phyloP scores from a whole-genome alignment of 2,888 invertebrate genomes.

The Eupithecia insigniata region DNA sequence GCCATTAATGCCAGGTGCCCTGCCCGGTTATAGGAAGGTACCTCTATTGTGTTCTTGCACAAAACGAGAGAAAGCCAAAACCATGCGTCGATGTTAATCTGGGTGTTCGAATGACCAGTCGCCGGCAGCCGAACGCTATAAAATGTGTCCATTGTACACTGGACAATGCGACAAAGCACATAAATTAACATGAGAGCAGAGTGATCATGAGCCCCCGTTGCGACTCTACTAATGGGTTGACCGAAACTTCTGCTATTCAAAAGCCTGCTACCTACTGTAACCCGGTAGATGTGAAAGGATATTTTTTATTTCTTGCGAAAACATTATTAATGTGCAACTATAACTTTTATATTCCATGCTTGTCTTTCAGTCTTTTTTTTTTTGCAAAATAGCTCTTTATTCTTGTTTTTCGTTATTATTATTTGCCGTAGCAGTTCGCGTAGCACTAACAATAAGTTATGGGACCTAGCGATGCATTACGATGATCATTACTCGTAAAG shows the following conservation, averaged over 20 bases:
- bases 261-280: conserved; percentile 37
- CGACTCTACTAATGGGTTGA: conserved; percentile 79
- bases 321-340: conserved; percentile 35
- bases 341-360: conserved; percentile 28
- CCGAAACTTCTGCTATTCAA: conserved; percentile 53
- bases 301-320: conserved; percentile 48
- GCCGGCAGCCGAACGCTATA: conserved; percentile 80
- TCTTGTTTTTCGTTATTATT: background rate
- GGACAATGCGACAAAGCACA: conserved; percentile 81
- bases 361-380: background rate
- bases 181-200: conserved; percentile 83
- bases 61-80: conserved; percentile 81
- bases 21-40: conserved; percentile 60
- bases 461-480: background rate
- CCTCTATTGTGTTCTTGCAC: conserved; percentile 75
- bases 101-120: conserved; percentile 82
- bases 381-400: background rate
- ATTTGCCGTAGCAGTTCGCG: background rate
- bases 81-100: conserved; percentile 80
- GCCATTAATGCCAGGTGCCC: conserved; percentile 78
- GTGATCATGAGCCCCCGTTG: conserved; percentile 82
- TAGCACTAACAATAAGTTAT: background rate
- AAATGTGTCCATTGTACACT: conserved; percentile 71
- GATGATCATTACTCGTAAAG: background rate
- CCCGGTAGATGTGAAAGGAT: conserved; percentile 45